These are phyloP conservation scores for Himalopsyche phryganea DNA, from an alignment of 1,140 invertebrate species.

Conservation along the genomic window DNA sequence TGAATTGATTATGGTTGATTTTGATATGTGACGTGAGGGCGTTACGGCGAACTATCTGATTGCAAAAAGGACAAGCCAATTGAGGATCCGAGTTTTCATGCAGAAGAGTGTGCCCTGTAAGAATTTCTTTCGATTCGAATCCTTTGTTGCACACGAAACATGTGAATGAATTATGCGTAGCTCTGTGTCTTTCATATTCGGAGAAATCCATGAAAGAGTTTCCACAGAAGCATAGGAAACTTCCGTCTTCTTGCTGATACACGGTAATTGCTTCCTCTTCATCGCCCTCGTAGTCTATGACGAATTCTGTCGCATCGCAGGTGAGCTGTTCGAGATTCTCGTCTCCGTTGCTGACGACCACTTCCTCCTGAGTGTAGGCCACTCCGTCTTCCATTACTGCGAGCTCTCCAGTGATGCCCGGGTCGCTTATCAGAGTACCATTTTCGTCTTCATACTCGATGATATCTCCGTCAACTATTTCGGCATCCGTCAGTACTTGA, in stretches of 20 bases:
- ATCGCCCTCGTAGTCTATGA: conserved; percentile 41
- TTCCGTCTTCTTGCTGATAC: conserved; percentile 46
- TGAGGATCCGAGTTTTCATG: conserved; percentile 43
- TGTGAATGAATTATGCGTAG: conserved; percentile 47
- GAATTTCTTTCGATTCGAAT: conserved; percentile 62
- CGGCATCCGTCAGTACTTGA: conserved; percentile 31
- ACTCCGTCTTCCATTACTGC: conserved; percentile 30
- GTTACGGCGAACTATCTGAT: conserved; percentile 46
- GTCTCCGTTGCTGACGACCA: conserved; percentile 39
- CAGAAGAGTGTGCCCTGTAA: conserved; percentile 65
- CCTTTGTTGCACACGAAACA: conserved; percentile 53
- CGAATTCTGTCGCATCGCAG: conserved; percentile 45
- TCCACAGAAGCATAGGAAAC: conserved; percentile 49
- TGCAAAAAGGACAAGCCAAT: conserved; percentile 50
- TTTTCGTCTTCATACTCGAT: conserved; percentile 7
- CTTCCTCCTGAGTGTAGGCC: conserved; percentile 42
- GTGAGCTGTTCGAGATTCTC: conserved; percentile 45
- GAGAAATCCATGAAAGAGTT: conserved; percentile 44
- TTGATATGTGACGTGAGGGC: conserved; percentile 52
- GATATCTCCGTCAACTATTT: conserved; percentile 4
- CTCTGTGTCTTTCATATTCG: conserved; percentile 46
- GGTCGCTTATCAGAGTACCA: neutral
- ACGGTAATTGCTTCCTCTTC: conserved; percentile 43
- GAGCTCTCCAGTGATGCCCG: conserved; percentile 2
- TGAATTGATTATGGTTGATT: conserved; percentile 47